These are phyloP conservation scores for Lasioglossum marginatum DNA, from an alignment of 2,888 invertebrate genomes.

Conservation along the genomic window DNA sequence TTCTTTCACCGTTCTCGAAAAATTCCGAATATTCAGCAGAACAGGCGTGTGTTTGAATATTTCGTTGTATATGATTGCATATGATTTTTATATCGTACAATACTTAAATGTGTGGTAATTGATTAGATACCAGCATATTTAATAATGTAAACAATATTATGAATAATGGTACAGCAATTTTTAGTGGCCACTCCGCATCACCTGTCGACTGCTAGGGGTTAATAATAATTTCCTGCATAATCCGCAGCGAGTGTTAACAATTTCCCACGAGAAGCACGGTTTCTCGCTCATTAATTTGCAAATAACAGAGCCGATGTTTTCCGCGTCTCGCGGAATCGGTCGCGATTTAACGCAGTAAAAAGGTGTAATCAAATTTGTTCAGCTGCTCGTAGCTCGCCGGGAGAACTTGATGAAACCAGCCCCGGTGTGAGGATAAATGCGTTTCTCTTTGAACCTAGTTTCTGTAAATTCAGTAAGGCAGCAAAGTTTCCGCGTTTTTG, in stretches of 20 bases:
- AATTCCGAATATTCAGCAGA: too few species aligned
- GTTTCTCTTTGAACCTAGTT: constrained; percentile 5
- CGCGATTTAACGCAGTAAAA: neutral
- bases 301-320: neutral
- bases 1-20: neutral
- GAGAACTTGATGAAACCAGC: neutral
- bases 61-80: neutral
- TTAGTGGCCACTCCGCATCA: too few species aligned
- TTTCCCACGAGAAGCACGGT: neutral
- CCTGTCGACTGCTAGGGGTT: neutral
- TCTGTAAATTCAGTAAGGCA: neutral
- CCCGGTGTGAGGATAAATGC: neutral
- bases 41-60: neutral
- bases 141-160: too few species aligned
- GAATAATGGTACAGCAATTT: too few species aligned
- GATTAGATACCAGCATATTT: too few species aligned
- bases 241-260: neutral
- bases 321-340: neutral
- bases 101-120: too few species aligned
- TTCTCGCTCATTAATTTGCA: neutral
- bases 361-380: neutral
- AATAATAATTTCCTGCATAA: neutral
- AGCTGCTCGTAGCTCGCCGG: neutral
- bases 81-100: too few species aligned
- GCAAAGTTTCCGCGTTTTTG: constrained; percentile 2